phyloP scores from a whole-genome alignment of 2,888 invertebrate species.

The Harpagoxenus sublaevis region DNA sequence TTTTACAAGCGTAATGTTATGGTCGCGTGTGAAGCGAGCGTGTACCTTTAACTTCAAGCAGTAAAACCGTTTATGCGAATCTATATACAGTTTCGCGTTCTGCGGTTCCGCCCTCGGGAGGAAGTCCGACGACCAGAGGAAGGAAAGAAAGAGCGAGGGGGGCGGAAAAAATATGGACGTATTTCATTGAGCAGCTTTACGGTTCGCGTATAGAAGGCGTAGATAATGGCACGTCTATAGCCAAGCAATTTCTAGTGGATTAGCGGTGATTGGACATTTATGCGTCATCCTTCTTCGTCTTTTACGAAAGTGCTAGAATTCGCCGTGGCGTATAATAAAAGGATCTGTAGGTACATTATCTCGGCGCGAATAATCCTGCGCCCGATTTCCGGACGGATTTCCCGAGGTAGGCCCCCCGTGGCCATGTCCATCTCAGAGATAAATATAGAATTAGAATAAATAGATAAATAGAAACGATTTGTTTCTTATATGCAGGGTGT shows the following conservation, averaged over 20 bases:
- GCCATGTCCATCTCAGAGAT: no score
- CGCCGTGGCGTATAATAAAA: conserved; percentile 29
- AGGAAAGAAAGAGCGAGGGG: neutral
- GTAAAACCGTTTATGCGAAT: conserved; percentile 81
- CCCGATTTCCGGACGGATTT: no score
- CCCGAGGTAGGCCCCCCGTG: no score
- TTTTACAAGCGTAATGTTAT: conserved; percentile 74
- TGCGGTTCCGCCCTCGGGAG: conserved; percentile 48
- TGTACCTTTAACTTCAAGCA: conserved; percentile 73
- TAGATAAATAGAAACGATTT: no score
- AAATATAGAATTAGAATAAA: no score
- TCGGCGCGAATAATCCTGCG: neutral
- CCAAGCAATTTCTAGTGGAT: conserved; percentile 28
- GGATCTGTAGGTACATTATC: neutral
- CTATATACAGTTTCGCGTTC: conserved; percentile 77
- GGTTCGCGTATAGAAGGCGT: conserved; percentile 48
- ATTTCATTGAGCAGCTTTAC: conserved; percentile 76
- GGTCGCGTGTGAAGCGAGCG: conserved; percentile 66
- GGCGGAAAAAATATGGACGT: conserved; percentile 76
- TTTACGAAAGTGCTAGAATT: conserved; percentile 26
- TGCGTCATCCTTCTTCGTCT: conserved; percentile 38
- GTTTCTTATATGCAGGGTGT: no score
- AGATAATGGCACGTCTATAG: conserved; percentile 68
- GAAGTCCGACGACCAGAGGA: neutral
- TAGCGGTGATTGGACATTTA: conserved; percentile 60